phyloP scores from a whole-genome alignment of 2,113 vertebrate species.

The Crotalus horridus region DNA sequence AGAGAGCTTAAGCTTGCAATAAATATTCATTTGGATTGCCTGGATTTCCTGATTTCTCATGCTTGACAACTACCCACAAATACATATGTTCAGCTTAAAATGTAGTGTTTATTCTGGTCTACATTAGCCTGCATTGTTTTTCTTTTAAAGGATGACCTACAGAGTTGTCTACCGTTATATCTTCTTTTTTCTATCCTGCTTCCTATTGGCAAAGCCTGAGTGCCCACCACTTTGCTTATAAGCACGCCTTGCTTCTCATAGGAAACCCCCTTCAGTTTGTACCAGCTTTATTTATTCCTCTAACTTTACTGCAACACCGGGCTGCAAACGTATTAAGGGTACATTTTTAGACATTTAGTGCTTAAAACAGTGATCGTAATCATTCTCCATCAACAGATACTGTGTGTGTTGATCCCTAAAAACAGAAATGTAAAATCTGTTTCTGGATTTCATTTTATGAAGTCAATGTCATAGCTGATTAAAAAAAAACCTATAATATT shows the following conservation, averaged over 20 bases:
- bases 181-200: neutral
- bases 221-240: neutral
- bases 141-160: neutral
- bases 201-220: neutral
- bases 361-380: slow-evolving; percentile 33
- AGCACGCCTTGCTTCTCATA: neutral
- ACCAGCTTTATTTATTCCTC: neutral
- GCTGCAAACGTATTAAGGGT: neutral
- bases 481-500: slow-evolving; percentile 3
- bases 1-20: neutral
- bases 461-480: slow-evolving; percentile 14
- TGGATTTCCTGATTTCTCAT: neutral
- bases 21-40: neutral
- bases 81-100: neutral
- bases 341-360: neutral
- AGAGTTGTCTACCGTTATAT: neutral
- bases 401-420: slow-evolving; percentile 31
- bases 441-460: neutral
- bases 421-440: slow-evolving; percentile 16
- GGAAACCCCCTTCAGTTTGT: neutral
- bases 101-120: neutral
- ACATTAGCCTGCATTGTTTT: neutral
- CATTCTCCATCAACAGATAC: slow-evolving; percentile 23
- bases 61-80: no score
- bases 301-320: neutral